These are phyloP conservation scores for Rotaria macrura DNA, from an alignment of 2,888 invertebrate species.

Conservation along the genomic window DNA sequence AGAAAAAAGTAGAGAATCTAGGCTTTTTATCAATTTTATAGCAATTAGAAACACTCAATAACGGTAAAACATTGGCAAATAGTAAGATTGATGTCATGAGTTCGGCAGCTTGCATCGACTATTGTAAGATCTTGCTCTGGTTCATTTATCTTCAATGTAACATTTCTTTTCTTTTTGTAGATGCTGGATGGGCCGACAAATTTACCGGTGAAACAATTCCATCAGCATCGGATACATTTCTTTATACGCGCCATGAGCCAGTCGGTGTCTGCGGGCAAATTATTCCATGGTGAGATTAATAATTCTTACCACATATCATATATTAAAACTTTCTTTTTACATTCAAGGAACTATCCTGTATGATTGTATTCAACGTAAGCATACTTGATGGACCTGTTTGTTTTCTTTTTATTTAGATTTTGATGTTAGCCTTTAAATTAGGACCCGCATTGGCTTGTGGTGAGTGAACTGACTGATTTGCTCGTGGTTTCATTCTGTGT, in stretches of 20 bases:
- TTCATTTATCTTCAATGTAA: too few species aligned
- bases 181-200: conserved; percentile 77
- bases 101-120: conserved; percentile 35
- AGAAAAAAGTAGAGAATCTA: background rate
- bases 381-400: background rate
- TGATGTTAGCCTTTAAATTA: conserved; percentile 59
- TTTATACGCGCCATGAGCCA: conserved; percentile 61
- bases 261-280: conserved; percentile 60
- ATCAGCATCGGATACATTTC: conserved; percentile 64
- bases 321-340: too few species aligned
- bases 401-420: too few species aligned
- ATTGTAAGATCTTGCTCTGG: background rate
- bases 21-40: background rate
- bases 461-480: background rate
- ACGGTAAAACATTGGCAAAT: conserved; percentile 13
- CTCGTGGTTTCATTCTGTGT: background rate
- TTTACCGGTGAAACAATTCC: conserved; percentile 73
- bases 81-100: conserved; percentile 25
- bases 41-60: conserved; percentile 35
- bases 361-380: background rate
- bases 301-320: too few species aligned
- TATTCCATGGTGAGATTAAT: conserved; percentile 42
- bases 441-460: conserved; percentile 59
- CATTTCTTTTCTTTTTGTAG: background rate
- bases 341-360: conserved; percentile 21